These are phyloP conservation scores for Epicauta chinensis DNA, from an alignment of 1,140 invertebrate genomes.

Conservation along the genomic window DNA sequence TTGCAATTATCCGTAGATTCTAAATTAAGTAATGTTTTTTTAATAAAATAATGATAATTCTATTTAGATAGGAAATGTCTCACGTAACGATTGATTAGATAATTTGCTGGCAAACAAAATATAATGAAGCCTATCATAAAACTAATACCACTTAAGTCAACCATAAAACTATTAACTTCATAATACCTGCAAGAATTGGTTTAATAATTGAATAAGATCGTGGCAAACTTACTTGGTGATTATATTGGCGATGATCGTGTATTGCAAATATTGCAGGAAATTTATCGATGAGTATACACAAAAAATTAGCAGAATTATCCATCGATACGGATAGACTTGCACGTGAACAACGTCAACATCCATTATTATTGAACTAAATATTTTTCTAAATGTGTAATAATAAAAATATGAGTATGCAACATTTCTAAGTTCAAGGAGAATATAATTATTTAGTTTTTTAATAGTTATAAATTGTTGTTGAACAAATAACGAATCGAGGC, in stretches of 20 bases:
- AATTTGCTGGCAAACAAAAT: conserved; percentile 29
- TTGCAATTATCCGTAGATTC: conserved; percentile 40
- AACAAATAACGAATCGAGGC: no score
- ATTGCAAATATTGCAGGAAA: conserved; percentile 30
- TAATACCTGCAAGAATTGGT: conserved; percentile 28
- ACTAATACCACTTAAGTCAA: conserved; percentile 26
- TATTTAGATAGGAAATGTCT: neutral
- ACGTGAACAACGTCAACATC: neutral
- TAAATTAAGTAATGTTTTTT: conserved; percentile 18
- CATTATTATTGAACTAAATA: no score
- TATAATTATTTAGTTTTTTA: no score
- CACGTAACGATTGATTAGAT: neutral
- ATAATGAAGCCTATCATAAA: conserved; percentile 31
- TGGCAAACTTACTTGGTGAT: conserved; percentile 24
- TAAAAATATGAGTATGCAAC: no score
- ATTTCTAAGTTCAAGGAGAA: no score
- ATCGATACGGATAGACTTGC: conserved; percentile 30
- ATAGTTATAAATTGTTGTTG: no score
- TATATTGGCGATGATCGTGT: conserved; percentile 30
- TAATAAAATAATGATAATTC: neutral
- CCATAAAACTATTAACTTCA: conserved; percentile 19
- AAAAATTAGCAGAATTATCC: conserved; percentile 29
- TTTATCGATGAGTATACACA: conserved; percentile 26
- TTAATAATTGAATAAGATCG: no score
- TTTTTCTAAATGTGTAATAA: no score